phyloP scores from a whole-genome alignment of 2,888 invertebrate species.

The Lomographa bimaculata region DNA sequence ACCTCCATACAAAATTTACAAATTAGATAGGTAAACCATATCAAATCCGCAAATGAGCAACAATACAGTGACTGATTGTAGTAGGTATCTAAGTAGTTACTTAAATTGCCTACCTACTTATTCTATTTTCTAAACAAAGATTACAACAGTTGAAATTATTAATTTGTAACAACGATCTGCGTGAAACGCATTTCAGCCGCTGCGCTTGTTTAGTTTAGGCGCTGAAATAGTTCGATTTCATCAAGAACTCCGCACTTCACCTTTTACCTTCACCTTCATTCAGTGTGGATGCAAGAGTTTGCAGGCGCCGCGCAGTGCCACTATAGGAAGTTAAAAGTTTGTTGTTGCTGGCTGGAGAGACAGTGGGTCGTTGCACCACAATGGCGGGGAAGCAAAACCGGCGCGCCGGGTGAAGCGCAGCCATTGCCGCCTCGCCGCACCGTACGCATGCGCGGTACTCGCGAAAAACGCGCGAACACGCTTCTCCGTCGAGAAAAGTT shows the following conservation, averaged over 20 bases:
- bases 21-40: too few relatives aligned
- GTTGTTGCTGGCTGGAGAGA: slow-evolving; percentile 31
- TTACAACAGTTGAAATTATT: slow-evolving; percentile 6
- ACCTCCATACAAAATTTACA: too few relatives aligned
- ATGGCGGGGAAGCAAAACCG: slow-evolving; percentile 73
- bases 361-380: slow-evolving; percentile 56
- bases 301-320: slow-evolving; percentile 12
- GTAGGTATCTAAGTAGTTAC: too few relatives aligned
- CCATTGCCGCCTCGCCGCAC: slow-evolving; percentile 60
- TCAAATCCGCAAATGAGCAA: too few relatives aligned
- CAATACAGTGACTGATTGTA: too few relatives aligned
- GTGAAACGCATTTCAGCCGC: slow-evolving; percentile 33
- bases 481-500: slow-evolving; percentile 3
- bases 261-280: slow-evolving; percentile 68
- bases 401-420: slow-evolving; percentile 52
- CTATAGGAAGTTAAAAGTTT: slow-evolving; percentile 27
- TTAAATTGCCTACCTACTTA: too few relatives aligned
- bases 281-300: slow-evolving; percentile 26
- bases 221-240: slow-evolving; percentile 39
- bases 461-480: slow-evolving; percentile 27
- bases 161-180: slow-evolving; percentile 28
- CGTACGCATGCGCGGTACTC: slow-evolving; percentile 65
- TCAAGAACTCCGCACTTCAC: slow-evolving; percentile 48
- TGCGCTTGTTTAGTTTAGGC: slow-evolving; percentile 10
- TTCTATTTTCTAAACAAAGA: too few relatives aligned